A percentile compares a stretch with the other conserved stretches of the same genome.
Evolutionary conservation across 2,113 vertebrate species (phyloP).

Genomic region (Perca flavescens): DNA sequence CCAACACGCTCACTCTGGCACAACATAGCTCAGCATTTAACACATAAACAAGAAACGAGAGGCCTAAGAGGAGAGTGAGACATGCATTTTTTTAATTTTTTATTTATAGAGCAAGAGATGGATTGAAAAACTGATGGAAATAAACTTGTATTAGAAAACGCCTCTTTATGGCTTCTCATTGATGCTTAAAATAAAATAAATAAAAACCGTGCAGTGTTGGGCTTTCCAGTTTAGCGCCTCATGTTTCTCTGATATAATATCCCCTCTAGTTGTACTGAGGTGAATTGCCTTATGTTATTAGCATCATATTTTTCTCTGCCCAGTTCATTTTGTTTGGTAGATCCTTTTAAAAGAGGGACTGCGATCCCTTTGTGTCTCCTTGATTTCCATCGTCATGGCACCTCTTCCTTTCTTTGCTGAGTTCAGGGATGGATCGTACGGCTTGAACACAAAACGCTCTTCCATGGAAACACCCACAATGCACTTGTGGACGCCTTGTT

Average conservation of each 20-base stretch:
- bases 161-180: slow-evolving; percentile 41
- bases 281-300: slow-evolving; percentile 76
- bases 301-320: slow-evolving; percentile 55
- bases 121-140: slow-evolving; percentile 44
- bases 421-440: slow-evolving; percentile 79
- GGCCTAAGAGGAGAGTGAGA: slow-evolving; percentile 14
- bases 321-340: slow-evolving; percentile 50
- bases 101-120: slow-evolving; percentile 62
- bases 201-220: slow-evolving; percentile 45
- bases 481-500: slow-evolving; percentile 74
- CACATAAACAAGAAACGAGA: slow-evolving; percentile 17
- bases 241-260: slow-evolving; percentile 61
- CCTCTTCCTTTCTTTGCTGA: slow-evolving; percentile 75
- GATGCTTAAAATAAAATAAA: slow-evolving; percentile 54
- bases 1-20: slow-evolving; percentile 53
- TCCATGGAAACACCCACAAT: slow-evolving; percentile 79
- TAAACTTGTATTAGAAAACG: slow-evolving; percentile 51
- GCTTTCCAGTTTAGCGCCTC: slow-evolving; percentile 55
- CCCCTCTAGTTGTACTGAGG: slow-evolving; percentile 65
- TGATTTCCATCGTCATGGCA: slow-evolving; percentile 56
- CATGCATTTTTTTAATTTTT: slow-evolving; percentile 45
- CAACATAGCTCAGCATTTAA: slow-evolving; percentile 58
- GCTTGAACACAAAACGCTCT: slow-evolving; percentile 80
- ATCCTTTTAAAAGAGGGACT: slow-evolving; percentile 43
- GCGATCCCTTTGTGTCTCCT: slow-evolving; percentile 1